Evolutionary conservation across 2,113 vertebrate genomes (phyloP), one percentile per base, ranked within the genome.

Genomic region (Oncorhynchus mykiss): DNA sequence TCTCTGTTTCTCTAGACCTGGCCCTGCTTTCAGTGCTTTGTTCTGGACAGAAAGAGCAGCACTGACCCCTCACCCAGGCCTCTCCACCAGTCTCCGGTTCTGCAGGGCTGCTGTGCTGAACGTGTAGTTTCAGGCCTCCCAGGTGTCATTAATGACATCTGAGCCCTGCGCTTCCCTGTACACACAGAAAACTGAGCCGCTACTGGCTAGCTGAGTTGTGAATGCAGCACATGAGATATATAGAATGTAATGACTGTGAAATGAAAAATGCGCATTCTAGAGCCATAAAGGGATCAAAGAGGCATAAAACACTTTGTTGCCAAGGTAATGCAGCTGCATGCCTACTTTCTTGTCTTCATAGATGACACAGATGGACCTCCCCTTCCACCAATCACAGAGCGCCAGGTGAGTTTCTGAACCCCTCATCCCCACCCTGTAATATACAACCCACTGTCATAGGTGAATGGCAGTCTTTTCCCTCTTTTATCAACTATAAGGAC

Each of bases 71-170:
- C 12, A 51, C 22, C 68, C 45, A 27, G 27, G 31, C 24, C 54
- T 62, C 71, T 29, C 24, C 18, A n/a, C 29, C n/a, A n/a, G 49
- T 62, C 71, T 69, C 74, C n/a, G 34, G 54, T 57, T 31, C 48
- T 31, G 57, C 78, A 72, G 77, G 85, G 74, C 49, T 51, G 49
- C 49, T 51, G 77, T 91, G 89, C 90, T 91, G 91, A 92, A 77
- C 9, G 48, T 84, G 73, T 78, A 62, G 65, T 87, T 90, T 86
- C 72, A 60, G 77, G 66, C 79, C 88, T 78, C 88, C 72, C 24
- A 79, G 81, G 88, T 87, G 83, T 85, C 81, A 49, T 85, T 79
- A 70, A 78, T 65, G 82, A 89, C 80, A 85, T 88, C 80, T 74
- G 84, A 88, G 87, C 79, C 24, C 39, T 72, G 70, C 76, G 67